phyloP scores from a whole-genome alignment of 2,797 vertebrate species.

The Tachyglossus aculeatus region DNA sequence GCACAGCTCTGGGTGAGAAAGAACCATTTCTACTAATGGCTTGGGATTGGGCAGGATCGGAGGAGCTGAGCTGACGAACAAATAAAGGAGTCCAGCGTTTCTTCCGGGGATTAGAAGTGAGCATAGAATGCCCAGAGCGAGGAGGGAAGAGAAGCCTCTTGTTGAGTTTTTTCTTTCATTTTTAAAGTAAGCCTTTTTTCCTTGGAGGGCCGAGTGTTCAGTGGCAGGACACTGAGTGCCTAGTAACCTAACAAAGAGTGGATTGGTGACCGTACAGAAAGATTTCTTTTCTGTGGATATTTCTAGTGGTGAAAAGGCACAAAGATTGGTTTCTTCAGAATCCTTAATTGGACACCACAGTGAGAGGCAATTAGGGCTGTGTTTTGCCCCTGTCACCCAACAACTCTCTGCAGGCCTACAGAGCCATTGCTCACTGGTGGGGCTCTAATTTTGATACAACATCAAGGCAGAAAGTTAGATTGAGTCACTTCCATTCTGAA shows the following conservation, averaged over 20 bases:
- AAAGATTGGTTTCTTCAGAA: conserved; percentile 75
- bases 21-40: conserved; percentile 23
- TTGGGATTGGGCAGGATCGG: conserved; percentile 41
- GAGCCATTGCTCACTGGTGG: conserved; percentile 14
- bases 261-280: conserved; percentile 69
- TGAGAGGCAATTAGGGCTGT: conserved; percentile 69
- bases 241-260: conserved; percentile 80
- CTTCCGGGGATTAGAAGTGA: conserved; percentile 70
- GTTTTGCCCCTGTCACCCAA: conserved; percentile 52
- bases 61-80: conserved; percentile 6
- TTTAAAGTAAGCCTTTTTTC: conserved; percentile 65
- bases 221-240: conserved; percentile 70
- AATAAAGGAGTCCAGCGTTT: conserved; percentile 60
- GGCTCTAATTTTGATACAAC: too few species aligned
- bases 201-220: conserved; percentile 68
- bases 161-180: conserved; percentile 62
- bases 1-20: conserved; percentile 15
- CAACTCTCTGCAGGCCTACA: conserved; percentile 43
- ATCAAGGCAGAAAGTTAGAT: too few species aligned
- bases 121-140: conserved; percentile 57
- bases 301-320: conserved; percentile 73
- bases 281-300: conserved; percentile 70
- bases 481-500: too few species aligned
- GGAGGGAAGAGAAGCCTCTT: conserved; percentile 51
- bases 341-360: conserved; percentile 72